Evolutionary conservation across 2,888 invertebrate species (phyloP), one percentile per base, ranked within the genome.

Genomic region (Dynastes grantii): DNA sequence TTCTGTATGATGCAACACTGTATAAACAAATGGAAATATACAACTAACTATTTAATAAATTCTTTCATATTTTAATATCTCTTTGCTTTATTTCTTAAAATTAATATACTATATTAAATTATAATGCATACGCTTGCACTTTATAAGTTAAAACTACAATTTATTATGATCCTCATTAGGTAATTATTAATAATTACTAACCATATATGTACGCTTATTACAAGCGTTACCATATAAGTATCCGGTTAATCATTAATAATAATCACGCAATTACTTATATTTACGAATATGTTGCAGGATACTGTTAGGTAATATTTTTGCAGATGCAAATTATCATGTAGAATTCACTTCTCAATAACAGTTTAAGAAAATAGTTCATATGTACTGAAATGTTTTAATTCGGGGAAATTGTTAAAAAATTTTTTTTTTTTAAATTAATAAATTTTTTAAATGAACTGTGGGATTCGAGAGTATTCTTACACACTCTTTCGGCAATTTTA

Each of bases 81-180:
- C 11, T 11, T 45, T 6, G 4, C 22, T 58, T 58, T 58, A 22
- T 58, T 58, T 58, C 22, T 22, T 22, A 22, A 16, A 58, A 58
- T 58, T 58, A 58, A 58, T 58, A n/a, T 58, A 6, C 22, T 58
- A 22, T 22, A 58, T 58, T 58, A 58, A 16, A 58, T 58, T 22
- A 22, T 58, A 58, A 58, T 58, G 22, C 55, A 22, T 58, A 8
- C 55, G 55, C 22, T 58, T 58, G 55, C 55, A 58, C 55, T 58
- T 58, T 58, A 58, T 58, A 58, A 58, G 55, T 58, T 58, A 58
- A 58, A 58, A 58, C 55, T 58, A 58, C 55, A 58, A 58, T 58
- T 58, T 58, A 58, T 58, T 58, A 58, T 58, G 55, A 58, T 58
- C 55, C 55, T 58, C 55, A 58, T 58, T 58, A 58, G 55, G 55